A percentile compares a stretch with the other conserved stretches of the same genome.
Conservation (phyloP, 2,888 invertebrate species). For the Macaria notata region DNA sequence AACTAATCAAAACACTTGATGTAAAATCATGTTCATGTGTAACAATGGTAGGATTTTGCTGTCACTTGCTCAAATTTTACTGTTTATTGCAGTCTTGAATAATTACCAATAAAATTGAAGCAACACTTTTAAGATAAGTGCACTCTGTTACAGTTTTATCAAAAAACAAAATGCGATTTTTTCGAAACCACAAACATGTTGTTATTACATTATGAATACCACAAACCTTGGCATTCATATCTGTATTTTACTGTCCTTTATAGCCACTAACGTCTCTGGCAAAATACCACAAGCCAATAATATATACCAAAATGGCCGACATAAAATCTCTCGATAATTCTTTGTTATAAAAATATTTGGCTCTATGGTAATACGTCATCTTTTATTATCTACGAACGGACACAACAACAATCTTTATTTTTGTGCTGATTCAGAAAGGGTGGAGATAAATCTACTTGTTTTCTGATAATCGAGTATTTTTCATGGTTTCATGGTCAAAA, state of each 20-base stretch:
- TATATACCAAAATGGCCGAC: conserved; percentile 14
- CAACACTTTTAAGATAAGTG: too few species aligned
- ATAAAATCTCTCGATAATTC: conserved; percentile 25
- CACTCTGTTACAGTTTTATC: too few species aligned
- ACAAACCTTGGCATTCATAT: conserved; percentile 4
- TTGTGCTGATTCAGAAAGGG: conserved; percentile 50
- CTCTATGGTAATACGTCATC: conserved; percentile 31
- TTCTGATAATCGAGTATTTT: conserved; percentile 21
- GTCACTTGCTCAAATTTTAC: too few species aligned
- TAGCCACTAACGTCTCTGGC: too few species aligned
- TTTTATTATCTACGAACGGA: conserved; percentile 29
- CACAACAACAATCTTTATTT: conserved; percentile 40
- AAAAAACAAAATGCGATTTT: too few species aligned
- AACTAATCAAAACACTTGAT: too few species aligned
- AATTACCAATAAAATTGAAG: too few species aligned
- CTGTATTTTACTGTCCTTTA: neutral
- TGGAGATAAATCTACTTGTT: conserved; percentile 29
- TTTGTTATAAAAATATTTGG: conserved; percentile 25
- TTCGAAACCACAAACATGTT: too few species aligned
- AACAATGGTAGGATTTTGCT: too few species aligned
- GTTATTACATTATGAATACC: neutral
- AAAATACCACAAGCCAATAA: conserved; percentile 13
- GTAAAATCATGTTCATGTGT: too few species aligned
- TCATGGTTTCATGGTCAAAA: conserved; percentile 9
- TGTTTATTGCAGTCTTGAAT: too few species aligned